Evolutionary conservation across 2,113 vertebrate genomes (phyloP).

Genomic region (Neolamprologus cancellatus): DNA sequence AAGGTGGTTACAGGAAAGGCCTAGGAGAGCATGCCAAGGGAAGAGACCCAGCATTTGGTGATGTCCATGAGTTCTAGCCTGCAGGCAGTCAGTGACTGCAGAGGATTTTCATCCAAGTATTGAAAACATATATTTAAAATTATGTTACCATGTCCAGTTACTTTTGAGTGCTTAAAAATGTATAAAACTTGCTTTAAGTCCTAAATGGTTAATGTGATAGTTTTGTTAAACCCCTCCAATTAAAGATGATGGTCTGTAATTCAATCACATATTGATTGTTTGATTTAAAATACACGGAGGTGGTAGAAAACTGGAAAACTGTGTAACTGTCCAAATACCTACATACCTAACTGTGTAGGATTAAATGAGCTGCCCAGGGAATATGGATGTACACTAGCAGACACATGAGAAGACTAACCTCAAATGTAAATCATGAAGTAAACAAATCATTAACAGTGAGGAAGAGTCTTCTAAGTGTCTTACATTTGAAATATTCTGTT

Average conservation of each 20-base stretch:
- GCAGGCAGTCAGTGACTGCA: not conserved
- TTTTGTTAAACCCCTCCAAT: not conserved
- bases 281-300: not conserved
- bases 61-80: not conserved
- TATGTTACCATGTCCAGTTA: not conserved
- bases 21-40: not conserved
- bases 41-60: not conserved
- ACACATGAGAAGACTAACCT: not conserved
- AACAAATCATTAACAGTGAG: not conserved
- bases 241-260: not conserved
- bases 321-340: not conserved
- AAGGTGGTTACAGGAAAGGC: not conserved
- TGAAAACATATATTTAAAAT: not conserved
- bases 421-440: not conserved
- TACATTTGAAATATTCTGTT: not conserved
- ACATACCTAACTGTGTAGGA: not conserved
- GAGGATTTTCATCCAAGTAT: not conserved
- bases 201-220: accelerated
- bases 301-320: not conserved
- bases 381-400: not conserved
- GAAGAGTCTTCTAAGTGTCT: not conserved
- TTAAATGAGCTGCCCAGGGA: not conserved
- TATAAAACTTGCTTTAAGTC: not conserved
- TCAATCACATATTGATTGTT: not conserved
- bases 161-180: not conserved